A percentile compares a stretch with the other conserved stretches of the same genome.
phyloP scores from a whole-genome alignment of 1,140 invertebrate species.

The fruit fly (Drosophila melanogaster) region Release_6_plus_ISO1_MT NC_004354.4:9681001-9681500 shows the following conservation, averaged over 20 bases:
- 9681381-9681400: slow-evolving; percentile 87
- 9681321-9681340: slow-evolving; percentile 53
- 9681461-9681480: slow-evolving; percentile 49
- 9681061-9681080: slow-evolving; percentile 86
- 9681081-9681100: slow-evolving; percentile 74
- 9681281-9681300: slow-evolving; percentile 85
- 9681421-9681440: slow-evolving; percentile 85
- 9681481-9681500: slow-evolving; percentile 35
- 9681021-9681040: slow-evolving; percentile 72
- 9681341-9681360: slow-evolving; percentile 66
- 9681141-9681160: slow-evolving; percentile 72
- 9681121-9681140: slow-evolving; percentile 64
- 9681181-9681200: slow-evolving; percentile 71
- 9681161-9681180: slow-evolving; percentile 81
- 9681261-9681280: slow-evolving; percentile 69
- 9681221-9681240: not conserved
- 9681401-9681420: slow-evolving; percentile 90
- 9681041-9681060: slow-evolving; percentile 85
- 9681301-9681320: slow-evolving; percentile 78
- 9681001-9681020: slow-evolving; percentile 81
- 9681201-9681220: not conserved
- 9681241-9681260: not conserved
- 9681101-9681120: slow-evolving; percentile 74
- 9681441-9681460: slow-evolving; percentile 58
- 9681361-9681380: slow-evolving; percentile 75